Conservation (phyloP, 2,888 invertebrate species). For the Nemapogon koenigi region DNA sequence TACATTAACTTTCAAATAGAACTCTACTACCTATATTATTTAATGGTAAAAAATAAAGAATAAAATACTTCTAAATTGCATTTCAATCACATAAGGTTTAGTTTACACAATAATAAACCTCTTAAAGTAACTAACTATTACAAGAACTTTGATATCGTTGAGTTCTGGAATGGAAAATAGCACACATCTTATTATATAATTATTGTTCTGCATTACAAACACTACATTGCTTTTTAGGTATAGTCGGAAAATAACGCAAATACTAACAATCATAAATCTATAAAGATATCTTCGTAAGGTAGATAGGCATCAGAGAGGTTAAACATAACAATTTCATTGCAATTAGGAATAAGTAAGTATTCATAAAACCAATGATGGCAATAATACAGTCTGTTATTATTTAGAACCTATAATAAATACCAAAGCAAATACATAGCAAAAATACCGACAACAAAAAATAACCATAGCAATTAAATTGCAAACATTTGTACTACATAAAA, state of each 20-base stretch:
- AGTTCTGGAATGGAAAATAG: constrained; percentile 65
- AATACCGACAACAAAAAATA: constrained; percentile 23
- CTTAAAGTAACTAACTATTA: constrained; percentile 62
- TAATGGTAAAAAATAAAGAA: constrained; percentile 65
- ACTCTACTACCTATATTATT: constrained; percentile 62
- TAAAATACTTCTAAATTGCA: constrained; percentile 67
- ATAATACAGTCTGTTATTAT: too few species aligned
- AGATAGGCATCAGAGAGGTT: too few species aligned
- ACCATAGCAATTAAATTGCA: constrained; percentile 64
- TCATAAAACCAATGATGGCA: too few species aligned
- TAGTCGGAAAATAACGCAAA: constrained; percentile 60
- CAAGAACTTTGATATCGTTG: constrained; percentile 63
- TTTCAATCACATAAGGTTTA: constrained; percentile 66
- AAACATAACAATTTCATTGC: too few species aligned
- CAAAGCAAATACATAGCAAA: too few species aligned
- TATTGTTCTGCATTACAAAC: constrained; percentile 64
- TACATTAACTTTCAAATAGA: constrained; percentile 67
- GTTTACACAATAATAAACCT: constrained; percentile 63
- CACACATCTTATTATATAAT: constrained; percentile 65
- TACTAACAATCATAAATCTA: too few species aligned
- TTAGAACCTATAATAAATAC: too few species aligned
- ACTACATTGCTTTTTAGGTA: constrained; percentile 55
- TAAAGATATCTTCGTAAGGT: too few species aligned
- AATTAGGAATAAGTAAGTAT: too few species aligned
- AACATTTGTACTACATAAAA: constrained; percentile 66